Percentiles rank a stretch among this genome's conserved stretches.
Evolutionary conservation across 2,888 invertebrate genomes (phyloP).

Genomic region (Dasysyrphus tricinctus): DNA sequence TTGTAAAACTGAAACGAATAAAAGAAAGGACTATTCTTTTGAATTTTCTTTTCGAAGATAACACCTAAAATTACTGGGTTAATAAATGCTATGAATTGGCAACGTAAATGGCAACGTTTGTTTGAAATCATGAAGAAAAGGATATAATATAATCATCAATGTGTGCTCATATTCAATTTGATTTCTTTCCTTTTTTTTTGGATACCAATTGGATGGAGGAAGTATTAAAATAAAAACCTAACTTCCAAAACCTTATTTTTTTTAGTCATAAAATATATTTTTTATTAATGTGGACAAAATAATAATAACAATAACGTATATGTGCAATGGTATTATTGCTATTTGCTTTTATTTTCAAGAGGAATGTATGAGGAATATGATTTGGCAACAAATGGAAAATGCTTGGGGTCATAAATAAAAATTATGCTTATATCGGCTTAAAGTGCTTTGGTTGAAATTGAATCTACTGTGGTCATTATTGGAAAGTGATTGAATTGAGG

Average conservation of each 20-base stretch:
- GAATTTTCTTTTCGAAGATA: not conserved
- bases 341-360: not conserved
- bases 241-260: not conserved
- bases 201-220: not conserved
- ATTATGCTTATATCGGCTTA: conserved; percentile 14
- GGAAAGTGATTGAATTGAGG: conserved; percentile 6
- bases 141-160: not conserved
- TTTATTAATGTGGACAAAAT: not conserved
- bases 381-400: conserved; percentile 15
- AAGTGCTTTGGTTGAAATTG: conserved; percentile 1
- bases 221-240: not conserved
- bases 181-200: conserved; percentile 5
- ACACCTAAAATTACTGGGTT: conserved; percentile 19
- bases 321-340: conserved; percentile 14
- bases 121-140: not conserved
- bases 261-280: not conserved
- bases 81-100: not conserved
- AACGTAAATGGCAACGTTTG: not conserved
- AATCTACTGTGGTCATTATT: not conserved
- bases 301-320: conserved; percentile 20
- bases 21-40: no score
- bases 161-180: not conserved
- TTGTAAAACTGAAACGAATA: no score
- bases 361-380: conserved; percentile 3
- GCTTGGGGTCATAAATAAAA: conserved; percentile 11